phyloP scores from a whole-genome alignment of 1,140 invertebrate species.

The Saccostrea echinata region DNA sequence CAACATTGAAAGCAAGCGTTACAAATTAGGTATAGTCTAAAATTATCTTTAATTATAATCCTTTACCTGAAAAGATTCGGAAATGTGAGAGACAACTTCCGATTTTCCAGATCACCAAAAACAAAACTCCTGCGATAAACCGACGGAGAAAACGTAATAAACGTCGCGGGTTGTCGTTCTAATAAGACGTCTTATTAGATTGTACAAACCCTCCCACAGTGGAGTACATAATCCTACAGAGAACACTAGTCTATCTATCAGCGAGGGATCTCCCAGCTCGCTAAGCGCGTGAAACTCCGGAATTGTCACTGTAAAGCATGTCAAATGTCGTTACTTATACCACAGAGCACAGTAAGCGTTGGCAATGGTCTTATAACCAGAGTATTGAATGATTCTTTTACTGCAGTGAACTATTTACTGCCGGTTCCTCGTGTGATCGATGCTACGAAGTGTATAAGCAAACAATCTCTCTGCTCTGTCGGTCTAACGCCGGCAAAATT shows the following conservation, averaged over 20 bases:
- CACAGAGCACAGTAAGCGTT: not conserved
- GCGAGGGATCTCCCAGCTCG: not conserved
- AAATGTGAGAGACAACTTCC: not conserved
- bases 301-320: constrained; percentile 18
- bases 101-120: not conserved
- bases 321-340: constrained; percentile 29
- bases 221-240: constrained; percentile 8
- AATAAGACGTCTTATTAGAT: constrained; percentile 18
- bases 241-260: not conserved
- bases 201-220: not conserved
- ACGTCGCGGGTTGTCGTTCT: constrained; percentile 1
- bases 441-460: constrained; percentile 12
- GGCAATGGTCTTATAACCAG: not conserved
- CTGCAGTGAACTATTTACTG: not conserved
- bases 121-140: not conserved
- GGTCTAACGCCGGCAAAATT: not conserved
- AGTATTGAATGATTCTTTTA: constrained; percentile 26
- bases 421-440: not conserved
- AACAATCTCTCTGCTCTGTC: not conserved
- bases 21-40: too few species aligned
- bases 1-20: too few species aligned
- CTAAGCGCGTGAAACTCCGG: not conserved
- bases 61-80: not conserved
- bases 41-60: not conserved
- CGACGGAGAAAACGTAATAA: not conserved